phyloP scores from a whole-genome alignment of 2,113 vertebrate genomes.

The Mus spicilegus region DNA sequence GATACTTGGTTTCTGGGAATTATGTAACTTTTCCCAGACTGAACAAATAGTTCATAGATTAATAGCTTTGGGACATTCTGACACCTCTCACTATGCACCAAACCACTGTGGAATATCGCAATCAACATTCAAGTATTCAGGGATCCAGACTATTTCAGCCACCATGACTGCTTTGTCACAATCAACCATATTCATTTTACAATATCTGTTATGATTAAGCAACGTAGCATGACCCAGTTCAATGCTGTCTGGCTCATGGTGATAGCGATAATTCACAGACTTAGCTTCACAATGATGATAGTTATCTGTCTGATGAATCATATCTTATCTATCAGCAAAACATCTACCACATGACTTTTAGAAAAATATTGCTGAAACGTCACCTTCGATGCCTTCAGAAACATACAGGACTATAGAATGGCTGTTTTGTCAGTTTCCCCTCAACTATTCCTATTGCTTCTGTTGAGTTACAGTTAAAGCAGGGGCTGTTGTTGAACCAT shows the following conservation, averaged over 20 bases:
- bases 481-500: background rate
- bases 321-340: constrained; percentile 26
- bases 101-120: background rate
- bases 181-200: background rate
- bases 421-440: background rate
- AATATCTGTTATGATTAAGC: background rate
- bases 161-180: background rate
- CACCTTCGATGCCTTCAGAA: constrained; percentile 42
- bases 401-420: background rate
- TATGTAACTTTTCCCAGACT: constrained; percentile 54
- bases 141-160: constrained; percentile 31
- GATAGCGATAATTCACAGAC: background rate
- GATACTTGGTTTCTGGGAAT: constrained; percentile 42
- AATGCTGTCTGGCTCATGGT: background rate
- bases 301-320: background rate
- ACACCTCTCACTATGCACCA: constrained; percentile 2
- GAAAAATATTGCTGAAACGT: constrained; percentile 36
- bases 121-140: background rate
- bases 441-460: background rate
- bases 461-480: background rate
- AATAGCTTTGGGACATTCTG: constrained; percentile 39
- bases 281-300: background rate
- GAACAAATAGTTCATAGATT: constrained; percentile 42
- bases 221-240: background rate
- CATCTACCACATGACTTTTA: background rate